A percentile compares a stretch with the other conserved stretches of the same genome.
Evolutionary conservation across 2,113 vertebrate genomes (phyloP).

Genomic region (Macquaria australasica): DNA sequence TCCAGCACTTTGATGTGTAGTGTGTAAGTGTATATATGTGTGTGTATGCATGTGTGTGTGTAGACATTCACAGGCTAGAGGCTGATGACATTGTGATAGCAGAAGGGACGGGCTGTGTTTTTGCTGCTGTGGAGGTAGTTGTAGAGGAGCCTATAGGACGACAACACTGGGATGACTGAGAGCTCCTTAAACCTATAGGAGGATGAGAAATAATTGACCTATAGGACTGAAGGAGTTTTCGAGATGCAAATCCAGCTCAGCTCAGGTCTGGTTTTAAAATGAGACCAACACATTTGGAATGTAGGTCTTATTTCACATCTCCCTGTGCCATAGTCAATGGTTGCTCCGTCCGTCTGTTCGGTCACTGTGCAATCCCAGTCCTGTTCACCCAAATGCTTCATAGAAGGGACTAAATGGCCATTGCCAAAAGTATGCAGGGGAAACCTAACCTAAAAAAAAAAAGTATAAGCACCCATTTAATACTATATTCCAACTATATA

Average conservation of each 20-base stretch:
- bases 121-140: constrained; percentile 97
- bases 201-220: constrained; percentile 28
- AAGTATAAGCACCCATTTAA: constrained; percentile 11
- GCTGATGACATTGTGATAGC: constrained; percentile 70
- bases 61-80: constrained; percentile 80
- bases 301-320: neutral
- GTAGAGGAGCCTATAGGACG: constrained; percentile 71
- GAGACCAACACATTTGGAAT: neutral
- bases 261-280: neutral
- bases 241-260: constrained; percentile 17
- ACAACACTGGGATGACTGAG: constrained; percentile 48
- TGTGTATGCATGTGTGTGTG: constrained; percentile 40
- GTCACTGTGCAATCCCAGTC: constrained; percentile 18
- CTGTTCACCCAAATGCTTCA: constrained; percentile 17
- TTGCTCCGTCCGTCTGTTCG: neutral
- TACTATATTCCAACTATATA: constrained; percentile 26
- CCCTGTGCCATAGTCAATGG: constrained; percentile 8
- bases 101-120: constrained; percentile 65
- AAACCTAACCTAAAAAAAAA: neutral
- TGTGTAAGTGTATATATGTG: constrained; percentile 18
- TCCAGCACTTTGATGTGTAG: constrained; percentile 62
- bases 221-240: constrained; percentile 11
- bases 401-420: constrained; percentile 1
- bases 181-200: constrained; percentile 47
- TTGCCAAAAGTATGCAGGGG: neutral